A percentile compares a stretch with the other conserved stretches of the same genome.
Evolutionary conservation across 2,888 invertebrate species (phyloP).

Genomic region (Synanthedon formicaeformis): DNA sequence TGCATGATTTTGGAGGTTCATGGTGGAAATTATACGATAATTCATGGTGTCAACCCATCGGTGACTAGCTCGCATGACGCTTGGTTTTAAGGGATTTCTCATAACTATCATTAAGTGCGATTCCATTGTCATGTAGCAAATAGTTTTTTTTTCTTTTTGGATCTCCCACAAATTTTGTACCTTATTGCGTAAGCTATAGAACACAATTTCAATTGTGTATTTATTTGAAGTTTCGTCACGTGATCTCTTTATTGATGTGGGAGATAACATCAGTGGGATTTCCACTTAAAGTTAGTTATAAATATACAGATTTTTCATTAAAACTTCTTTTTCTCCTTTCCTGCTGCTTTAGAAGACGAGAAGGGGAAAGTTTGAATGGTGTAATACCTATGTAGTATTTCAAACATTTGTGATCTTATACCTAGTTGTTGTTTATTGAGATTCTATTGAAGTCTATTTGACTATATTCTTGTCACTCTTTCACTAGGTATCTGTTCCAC

Average conservation of each 20-base stretch:
- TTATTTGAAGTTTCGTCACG: no score
- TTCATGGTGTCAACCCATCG: constrained; percentile 2
- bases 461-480: constrained; percentile 5
- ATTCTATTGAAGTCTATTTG: constrained; percentile 46
- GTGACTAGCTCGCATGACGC: constrained; percentile 54
- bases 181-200: no score
- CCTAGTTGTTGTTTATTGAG: constrained; percentile 31
- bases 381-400: constrained; percentile 22
- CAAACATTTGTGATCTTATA: constrained; percentile 30
- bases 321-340: constrained; percentile 51
- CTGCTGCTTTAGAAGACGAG: constrained; percentile 62
- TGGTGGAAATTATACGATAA: background rate
- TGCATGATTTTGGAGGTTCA: constrained; percentile 42
- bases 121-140: constrained; percentile 70
- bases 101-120: constrained; percentile 64
- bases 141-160: constrained; percentile 21
- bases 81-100: constrained; percentile 41
- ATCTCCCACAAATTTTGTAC: constrained; percentile 33
- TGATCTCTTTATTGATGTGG: no score
- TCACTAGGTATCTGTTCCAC: constrained; percentile 2
- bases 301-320: constrained; percentile 17
- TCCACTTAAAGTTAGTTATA: constrained; percentile 17
- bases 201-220: no score
- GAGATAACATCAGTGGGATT: constrained; percentile 13
- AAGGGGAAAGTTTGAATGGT: constrained; percentile 59